Evolutionary conservation across 2,113 vertebrate species (phyloP).

Genomic region (Macaca mulatta): DNA sequence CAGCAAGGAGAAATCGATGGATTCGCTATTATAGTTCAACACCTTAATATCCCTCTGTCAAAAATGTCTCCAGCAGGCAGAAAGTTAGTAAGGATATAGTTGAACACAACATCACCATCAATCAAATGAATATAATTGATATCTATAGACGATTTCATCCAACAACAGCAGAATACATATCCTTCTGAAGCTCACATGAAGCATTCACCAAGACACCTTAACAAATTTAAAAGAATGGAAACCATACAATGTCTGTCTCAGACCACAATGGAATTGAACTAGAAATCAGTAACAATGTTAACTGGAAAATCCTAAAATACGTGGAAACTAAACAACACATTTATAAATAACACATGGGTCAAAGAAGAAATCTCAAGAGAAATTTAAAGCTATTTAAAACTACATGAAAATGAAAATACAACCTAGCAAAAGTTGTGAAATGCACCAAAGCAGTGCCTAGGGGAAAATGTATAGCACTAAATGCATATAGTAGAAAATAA

Average conservation of each 20-base stretch:
- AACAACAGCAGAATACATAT: neutral
- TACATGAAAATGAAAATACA: neutral
- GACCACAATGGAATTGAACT: neutral
- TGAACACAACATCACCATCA: neutral
- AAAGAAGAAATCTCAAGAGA: neutral
- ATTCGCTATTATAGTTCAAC: neutral
- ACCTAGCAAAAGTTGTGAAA: neutral
- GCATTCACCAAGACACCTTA: neutral
- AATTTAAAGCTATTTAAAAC: neutral
- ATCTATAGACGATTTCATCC: neutral
- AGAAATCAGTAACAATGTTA: neutral
- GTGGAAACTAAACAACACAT: neutral
- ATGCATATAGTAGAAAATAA: neutral
- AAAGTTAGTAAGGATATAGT: neutral
- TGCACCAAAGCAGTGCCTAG: neutral
- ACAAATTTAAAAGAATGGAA: neutral
- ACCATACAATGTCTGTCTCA: neutral
- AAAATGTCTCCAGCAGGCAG: neutral
- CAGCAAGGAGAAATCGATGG: neutral
- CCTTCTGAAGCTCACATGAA: neutral
- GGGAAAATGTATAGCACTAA: neutral
- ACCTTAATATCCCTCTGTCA: neutral
- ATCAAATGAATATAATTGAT: neutral
- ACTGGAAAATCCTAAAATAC: neutral
- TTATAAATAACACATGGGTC: neutral